These are phyloP conservation scores for Sphaerophoria rueppellii DNA, from an alignment of 2,888 invertebrate genomes.

Conservation along the genomic window DNA sequence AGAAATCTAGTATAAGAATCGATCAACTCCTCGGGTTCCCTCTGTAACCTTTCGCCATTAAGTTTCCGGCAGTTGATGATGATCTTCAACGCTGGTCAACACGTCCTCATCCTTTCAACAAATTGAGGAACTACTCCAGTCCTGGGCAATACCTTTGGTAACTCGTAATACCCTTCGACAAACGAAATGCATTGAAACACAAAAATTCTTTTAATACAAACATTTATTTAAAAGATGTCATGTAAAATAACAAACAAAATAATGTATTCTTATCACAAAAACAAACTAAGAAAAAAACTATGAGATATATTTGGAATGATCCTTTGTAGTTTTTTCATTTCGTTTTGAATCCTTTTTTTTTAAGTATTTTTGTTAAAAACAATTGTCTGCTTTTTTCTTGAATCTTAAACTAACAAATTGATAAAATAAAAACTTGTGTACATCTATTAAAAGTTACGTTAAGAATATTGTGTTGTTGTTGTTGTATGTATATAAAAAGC, in stretches of 20 bases:
- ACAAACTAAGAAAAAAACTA: constrained; percentile 68
- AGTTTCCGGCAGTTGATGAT: too few relatives aligned
- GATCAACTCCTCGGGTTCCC: too few relatives aligned
- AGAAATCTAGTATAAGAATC: too few relatives aligned
- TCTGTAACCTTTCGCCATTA: too few relatives aligned
- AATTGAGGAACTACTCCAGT: too few relatives aligned
- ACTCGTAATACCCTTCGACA: neutral
- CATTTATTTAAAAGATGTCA: constrained; percentile 74
- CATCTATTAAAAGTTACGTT: constrained; percentile 61
- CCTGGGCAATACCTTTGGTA: too few relatives aligned
- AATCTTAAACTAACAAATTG: constrained; percentile 40
- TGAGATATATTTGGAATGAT: constrained; percentile 73
- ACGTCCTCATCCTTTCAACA: too few relatives aligned
- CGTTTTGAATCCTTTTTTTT: constrained; percentile 21
- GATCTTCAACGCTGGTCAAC: too few relatives aligned
- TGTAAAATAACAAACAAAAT: constrained; percentile 73
- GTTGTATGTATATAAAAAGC: constrained; percentile 66
- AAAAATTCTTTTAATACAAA: constrained; percentile 63
- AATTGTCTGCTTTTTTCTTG: constrained; percentile 21
- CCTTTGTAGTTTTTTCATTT: constrained; percentile 66
- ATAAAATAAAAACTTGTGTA: constrained; percentile 51
- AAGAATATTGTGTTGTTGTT: constrained; percentile 54
- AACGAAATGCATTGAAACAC: neutral
- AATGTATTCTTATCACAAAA: constrained; percentile 71
- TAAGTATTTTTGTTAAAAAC: constrained; percentile 34